These are phyloP conservation scores for Triplophysa siluroides DNA, from an alignment of 2,113 vertebrate species.

Conservation along the genomic window DNA sequence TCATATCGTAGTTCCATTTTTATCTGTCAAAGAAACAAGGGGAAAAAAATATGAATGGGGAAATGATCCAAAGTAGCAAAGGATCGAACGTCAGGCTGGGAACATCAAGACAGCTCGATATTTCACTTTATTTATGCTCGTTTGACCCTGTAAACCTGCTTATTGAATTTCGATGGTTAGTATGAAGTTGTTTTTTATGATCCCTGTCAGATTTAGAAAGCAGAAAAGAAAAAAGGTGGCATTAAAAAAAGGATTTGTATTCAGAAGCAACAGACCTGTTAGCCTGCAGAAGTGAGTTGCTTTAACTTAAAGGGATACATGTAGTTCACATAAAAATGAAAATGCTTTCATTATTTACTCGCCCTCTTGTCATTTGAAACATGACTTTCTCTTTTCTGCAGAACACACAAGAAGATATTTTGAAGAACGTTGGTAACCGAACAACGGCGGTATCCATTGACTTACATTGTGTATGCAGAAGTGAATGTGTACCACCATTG, in stretches of 20 bases:
- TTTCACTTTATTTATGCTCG: constrained; percentile 47
- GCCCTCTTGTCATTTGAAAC: too few species aligned
- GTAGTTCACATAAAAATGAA: background rate
- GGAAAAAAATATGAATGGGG: background rate
- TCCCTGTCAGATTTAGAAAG: constrained; percentile 47
- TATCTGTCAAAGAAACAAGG: background rate
- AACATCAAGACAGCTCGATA: constrained; percentile 1
- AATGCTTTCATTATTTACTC: too few species aligned
- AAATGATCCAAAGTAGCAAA: constrained; percentile 1
- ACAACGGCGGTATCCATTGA: too few species aligned
- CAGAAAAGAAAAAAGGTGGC: constrained; percentile 36
- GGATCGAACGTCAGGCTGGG: background rate
- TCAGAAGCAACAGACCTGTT: too few species aligned
- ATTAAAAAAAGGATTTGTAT: background rate
- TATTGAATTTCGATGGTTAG: constrained; percentile 57
- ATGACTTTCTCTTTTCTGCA: too few species aligned
- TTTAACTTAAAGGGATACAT: too few species aligned
- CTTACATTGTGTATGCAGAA: too few species aligned
- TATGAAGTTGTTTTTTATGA: constrained; percentile 46
- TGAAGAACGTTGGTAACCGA: too few species aligned
- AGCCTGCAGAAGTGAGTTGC: too few species aligned
- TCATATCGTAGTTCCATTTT: background rate
- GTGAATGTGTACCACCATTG: too few species aligned
- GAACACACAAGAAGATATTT: too few species aligned
- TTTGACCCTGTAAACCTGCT: constrained; percentile 55